A percentile compares a stretch with the other conserved stretches of the same genome.
Conservation (phyloP, 35 echinoderm and acorn worm species). For the Lytechinus variegatus region DNA sequence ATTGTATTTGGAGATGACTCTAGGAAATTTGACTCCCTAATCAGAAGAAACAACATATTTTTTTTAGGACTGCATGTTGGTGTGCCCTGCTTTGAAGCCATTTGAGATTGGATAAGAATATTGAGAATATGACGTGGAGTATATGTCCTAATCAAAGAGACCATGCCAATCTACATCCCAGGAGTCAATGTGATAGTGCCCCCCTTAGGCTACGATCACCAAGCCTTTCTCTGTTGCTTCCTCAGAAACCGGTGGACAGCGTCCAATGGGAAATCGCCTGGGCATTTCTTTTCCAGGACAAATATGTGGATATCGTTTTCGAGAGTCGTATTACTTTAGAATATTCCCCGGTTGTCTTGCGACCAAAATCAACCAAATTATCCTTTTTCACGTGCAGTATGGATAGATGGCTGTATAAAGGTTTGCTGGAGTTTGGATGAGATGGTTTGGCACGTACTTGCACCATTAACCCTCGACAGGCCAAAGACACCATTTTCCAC, state of each 20-base stretch:
- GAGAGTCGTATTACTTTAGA: not conserved
- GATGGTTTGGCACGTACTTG: no score
- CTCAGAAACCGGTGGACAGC: not conserved
- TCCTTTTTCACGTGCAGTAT: not conserved
- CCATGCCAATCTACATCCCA: not conserved
- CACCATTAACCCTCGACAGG: no score
- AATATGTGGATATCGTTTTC: conserved; percentile 4
- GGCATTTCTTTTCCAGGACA: not conserved
- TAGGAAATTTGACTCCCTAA: no score
- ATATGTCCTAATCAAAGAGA: not conserved
- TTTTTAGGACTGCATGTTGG: not conserved
- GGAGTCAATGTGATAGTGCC: not conserved
- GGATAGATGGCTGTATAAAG: not conserved
- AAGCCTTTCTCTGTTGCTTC: not conserved
- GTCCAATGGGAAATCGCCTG: not conserved
- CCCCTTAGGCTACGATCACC: not conserved
- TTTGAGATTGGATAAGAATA: not conserved
- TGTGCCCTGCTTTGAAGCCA: not conserved
- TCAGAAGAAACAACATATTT: not conserved
- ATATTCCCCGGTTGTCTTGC: not conserved
- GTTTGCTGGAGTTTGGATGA: no score
- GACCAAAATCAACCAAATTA: not conserved
- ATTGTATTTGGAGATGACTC: no score
- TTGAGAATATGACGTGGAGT: not conserved
- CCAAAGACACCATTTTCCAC: no score